phyloP scores from a whole-genome alignment of 1,140 invertebrate genomes.

The Melanaphis sacchari region DNA sequence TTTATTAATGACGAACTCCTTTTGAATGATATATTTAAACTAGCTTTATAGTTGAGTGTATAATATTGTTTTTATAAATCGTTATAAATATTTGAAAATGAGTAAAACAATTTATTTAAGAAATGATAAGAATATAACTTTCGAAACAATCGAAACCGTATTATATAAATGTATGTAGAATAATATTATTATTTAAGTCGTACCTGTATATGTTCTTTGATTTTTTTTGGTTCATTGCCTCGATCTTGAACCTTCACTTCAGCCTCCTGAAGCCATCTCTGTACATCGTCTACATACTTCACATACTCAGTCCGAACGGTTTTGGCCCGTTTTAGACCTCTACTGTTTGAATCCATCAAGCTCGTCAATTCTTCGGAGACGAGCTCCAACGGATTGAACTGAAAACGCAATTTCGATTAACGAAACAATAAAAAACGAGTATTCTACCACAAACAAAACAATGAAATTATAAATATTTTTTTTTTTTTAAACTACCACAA shows the following conservation, averaged over 20 bases:
- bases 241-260: slow-evolving; percentile 84
- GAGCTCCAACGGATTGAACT: slow-evolving; percentile 77
- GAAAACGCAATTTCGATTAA: slow-evolving; percentile 32
- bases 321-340: slow-evolving; percentile 83
- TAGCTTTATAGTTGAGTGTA: too few relatives aligned
- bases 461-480: neutral
- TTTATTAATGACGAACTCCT: too few relatives aligned
- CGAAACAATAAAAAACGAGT: neutral
- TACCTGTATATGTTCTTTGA: slow-evolving; percentile 76
- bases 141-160: neutral
- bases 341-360: slow-evolving; percentile 84
- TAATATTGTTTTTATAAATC: neutral
- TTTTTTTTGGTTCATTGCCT: slow-evolving; percentile 75
- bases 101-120: neutral
- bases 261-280: slow-evolving; percentile 81
- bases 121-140: neutral
- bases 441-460: neutral
- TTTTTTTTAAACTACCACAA: too few relatives aligned
- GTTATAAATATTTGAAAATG: neutral
- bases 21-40: too few relatives aligned
- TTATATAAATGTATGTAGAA: neutral
- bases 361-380: slow-evolving; percentile 78
- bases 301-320: slow-evolving; percentile 81
- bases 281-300: slow-evolving; percentile 79
- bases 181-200: neutral